Evolutionary conservation across 2,113 vertebrate genomes (phyloP).

Genomic region (Antechinus flavipes): DNA sequence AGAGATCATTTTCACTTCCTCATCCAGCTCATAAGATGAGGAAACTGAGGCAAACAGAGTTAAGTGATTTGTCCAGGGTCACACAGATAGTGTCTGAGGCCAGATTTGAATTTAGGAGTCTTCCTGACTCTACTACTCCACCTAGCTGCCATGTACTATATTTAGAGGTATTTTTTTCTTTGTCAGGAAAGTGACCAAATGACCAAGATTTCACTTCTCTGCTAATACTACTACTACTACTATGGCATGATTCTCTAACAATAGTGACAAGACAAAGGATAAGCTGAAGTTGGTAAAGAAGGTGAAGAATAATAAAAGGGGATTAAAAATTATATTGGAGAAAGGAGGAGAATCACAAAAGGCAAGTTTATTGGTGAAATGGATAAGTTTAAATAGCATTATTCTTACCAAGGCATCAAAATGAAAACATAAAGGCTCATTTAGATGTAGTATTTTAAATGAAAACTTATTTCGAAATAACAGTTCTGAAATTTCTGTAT

Average conservation of each 20-base stretch:
- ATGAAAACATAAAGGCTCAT: neutral
- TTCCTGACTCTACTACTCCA: no score
- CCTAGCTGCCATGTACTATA: neutral
- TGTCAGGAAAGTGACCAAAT: neutral
- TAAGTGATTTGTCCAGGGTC: no score
- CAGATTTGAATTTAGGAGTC: no score
- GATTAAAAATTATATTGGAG: neutral
- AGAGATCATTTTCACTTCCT: no score
- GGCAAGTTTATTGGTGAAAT: neutral
- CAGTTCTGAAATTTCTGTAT: neutral
- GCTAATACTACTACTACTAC: neutral
- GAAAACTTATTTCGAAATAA: neutral
- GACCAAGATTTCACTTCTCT: neutral
- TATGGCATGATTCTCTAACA: neutral
- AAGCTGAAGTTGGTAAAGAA: neutral
- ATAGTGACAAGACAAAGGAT: neutral
- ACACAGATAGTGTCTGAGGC: no score
- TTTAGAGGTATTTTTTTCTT: neutral
- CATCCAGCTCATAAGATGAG: no score
- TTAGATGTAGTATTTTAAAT: neutral
- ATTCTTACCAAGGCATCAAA: neutral
- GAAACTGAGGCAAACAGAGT: no score
- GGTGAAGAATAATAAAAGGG: neutral
- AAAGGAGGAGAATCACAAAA: neutral
- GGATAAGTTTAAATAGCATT: neutral